phyloP scores from a whole-genome alignment of 2,113 vertebrate genomes.

The Macrotis lagotis region DNA sequence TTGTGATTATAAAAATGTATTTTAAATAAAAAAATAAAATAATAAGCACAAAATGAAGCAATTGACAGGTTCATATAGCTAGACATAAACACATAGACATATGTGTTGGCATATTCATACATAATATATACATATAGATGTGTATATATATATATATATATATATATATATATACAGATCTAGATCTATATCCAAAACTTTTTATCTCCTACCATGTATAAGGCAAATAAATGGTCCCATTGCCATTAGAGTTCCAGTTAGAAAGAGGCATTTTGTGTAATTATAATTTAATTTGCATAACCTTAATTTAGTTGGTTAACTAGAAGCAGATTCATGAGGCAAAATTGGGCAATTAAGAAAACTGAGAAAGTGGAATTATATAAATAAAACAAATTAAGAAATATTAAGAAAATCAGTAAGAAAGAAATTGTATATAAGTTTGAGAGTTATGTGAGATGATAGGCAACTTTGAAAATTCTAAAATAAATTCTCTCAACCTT shows the following conservation, averaged over 20 bases:
- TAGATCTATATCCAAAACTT: not conserved
- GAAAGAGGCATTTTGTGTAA: conserved; percentile 6
- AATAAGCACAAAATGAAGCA: not conserved
- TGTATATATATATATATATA: not conserved
- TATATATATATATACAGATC: not conserved
- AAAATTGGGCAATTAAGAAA: conserved; percentile 31
- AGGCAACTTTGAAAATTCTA: not conserved
- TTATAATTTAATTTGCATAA: conserved; percentile 46
- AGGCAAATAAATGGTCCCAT: conserved; percentile 25
- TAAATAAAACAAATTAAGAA: conserved; percentile 14
- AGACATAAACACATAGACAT: not conserved
- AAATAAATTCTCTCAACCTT: not conserved
- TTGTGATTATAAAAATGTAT: not conserved
- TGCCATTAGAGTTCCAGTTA: not conserved
- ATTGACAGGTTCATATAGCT: not conserved
- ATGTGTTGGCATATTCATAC: not conserved
- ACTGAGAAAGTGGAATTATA: not conserved
- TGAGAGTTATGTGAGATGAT: not conserved
- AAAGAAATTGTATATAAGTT: not conserved
- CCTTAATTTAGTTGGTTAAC: conserved; percentile 51
- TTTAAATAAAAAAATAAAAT: conserved; percentile 8
- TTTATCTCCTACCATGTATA: not conserved
- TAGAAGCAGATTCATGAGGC: conserved; percentile 17
- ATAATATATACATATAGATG: not conserved
- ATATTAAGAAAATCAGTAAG: not conserved